Percentiles rank a stretch among this genome's conserved stretches.
phyloP scores from a whole-genome alignment of 35 echinoderm and acorn worm genomes.

The Chiridota heheva region DNA sequence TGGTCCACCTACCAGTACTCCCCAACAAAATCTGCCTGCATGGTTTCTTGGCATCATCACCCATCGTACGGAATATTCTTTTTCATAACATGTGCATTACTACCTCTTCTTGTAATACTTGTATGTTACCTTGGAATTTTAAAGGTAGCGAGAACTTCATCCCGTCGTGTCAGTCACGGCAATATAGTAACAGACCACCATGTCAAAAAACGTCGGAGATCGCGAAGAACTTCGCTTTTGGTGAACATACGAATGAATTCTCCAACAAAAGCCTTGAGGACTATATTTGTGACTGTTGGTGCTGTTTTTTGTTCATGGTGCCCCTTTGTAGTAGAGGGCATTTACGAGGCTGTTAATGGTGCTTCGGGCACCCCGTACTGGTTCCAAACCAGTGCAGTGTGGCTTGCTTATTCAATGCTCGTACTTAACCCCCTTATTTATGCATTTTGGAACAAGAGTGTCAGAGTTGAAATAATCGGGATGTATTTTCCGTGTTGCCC shows the following conservation, averaged over 20 bases:
- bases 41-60: slow-evolving; percentile 72
- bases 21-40: slow-evolving; percentile 50
- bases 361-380: slow-evolving; percentile 16
- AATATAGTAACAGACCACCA: slow-evolving; percentile 57
- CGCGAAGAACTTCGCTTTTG: slow-evolving; percentile 70
- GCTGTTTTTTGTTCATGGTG: slow-evolving; percentile 53
- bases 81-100: slow-evolving; percentile 39
- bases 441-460: slow-evolving; percentile 83
- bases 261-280: slow-evolving; percentile 78
- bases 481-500: slow-evolving; percentile 64
- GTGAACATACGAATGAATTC: slow-evolving; percentile 92
- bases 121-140: slow-evolving; percentile 77
- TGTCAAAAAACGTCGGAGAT: slow-evolving; percentile 26
- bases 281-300: slow-evolving; percentile 63
- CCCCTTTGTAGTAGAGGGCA: slow-evolving; percentile 54
- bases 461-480: slow-evolving; percentile 61
- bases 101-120: slow-evolving; percentile 58
- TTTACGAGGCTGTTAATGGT: slow-evolving; percentile 61
- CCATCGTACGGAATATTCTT: slow-evolving; percentile 75
- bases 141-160: slow-evolving; percentile 58
- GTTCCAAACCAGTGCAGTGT: slow-evolving; percentile 38
- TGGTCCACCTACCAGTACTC: slow-evolving; percentile 79
- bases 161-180: slow-evolving; percentile 70
- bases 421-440: slow-evolving; percentile 71
- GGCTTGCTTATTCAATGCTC: slow-evolving; percentile 56